phyloP scores from a whole-genome alignment of 2,797 vertebrate genomes.

The Rallus crepitans region DNA sequence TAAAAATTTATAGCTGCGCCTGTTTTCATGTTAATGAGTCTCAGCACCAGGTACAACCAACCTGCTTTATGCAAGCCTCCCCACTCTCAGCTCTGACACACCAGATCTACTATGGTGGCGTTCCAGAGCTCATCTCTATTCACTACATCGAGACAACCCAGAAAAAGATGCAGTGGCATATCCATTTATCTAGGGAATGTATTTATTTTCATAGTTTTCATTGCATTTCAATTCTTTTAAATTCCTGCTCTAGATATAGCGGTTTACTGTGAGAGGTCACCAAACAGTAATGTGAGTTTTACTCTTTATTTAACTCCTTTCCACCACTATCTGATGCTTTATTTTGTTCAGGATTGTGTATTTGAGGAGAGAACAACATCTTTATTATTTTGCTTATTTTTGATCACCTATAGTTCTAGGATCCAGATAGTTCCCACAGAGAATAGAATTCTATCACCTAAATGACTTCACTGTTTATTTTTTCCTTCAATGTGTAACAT shows the following conservation, averaged over 20 bases:
- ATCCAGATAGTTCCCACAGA: neutral
- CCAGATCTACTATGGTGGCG: neutral
- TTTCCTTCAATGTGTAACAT: neutral
- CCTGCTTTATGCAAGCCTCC: neutral
- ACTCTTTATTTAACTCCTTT: neutral
- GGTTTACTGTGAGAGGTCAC: neutral
- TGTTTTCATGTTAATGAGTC: neutral
- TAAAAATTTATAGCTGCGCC: neutral
- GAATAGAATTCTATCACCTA: constrained; percentile 1
- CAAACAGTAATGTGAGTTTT: neutral
- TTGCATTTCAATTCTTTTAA: neutral
- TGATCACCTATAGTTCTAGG: neutral
- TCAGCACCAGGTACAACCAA: neutral
- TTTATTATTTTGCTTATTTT: neutral
- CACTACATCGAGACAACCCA: neutral
- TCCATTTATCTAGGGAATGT: neutral
- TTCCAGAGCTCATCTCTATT: neutral
- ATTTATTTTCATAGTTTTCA: neutral
- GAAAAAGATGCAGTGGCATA: neutral
- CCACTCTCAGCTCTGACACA: neutral
- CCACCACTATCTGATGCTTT: neutral
- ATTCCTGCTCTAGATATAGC: neutral
- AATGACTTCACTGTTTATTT: neutral
- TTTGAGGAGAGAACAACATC: neutral
- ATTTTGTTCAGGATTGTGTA: neutral